Conservation (phyloP, 1,140 invertebrate species). For the Micrasema minimum region DNA sequence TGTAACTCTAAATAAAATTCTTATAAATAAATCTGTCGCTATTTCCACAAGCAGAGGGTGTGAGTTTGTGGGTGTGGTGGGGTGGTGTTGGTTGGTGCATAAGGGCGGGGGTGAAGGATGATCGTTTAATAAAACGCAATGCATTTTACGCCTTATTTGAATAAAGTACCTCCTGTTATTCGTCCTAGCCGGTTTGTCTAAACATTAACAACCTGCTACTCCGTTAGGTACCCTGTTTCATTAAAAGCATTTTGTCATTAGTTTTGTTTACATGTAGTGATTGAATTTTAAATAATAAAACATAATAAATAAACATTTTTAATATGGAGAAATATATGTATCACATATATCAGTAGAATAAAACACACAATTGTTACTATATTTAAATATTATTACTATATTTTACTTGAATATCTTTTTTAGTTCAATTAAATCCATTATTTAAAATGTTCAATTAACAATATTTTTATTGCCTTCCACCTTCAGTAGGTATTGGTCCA, state of each 20-base stretch:
- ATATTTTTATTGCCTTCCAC: too few relatives aligned
- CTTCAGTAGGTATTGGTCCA: too few relatives aligned
- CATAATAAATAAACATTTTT: too few relatives aligned
- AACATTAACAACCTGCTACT: constrained; percentile 34
- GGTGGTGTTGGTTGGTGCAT: not conserved
- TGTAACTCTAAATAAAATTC: constrained; percentile 26
- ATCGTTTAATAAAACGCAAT: constrained; percentile 51
- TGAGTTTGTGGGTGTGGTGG: not conserved
- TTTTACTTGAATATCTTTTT: too few relatives aligned
- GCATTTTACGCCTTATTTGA: constrained; percentile 49
- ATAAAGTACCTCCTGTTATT: constrained; percentile 35
- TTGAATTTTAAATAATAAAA: too few relatives aligned
- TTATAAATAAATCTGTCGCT: constrained; percentile 32
- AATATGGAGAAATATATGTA: too few relatives aligned
- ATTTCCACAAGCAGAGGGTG: constrained; percentile 11
- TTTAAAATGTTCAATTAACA: too few relatives aligned
- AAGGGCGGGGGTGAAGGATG: constrained; percentile 30
- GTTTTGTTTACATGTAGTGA: too few relatives aligned
- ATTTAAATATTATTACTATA: too few relatives aligned
- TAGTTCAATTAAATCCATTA: too few relatives aligned
- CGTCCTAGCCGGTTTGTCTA: constrained; percentile 24
- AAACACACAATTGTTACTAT: too few relatives aligned
- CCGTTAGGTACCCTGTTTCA: constrained; percentile 25
- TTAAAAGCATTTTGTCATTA: constrained; percentile 32
- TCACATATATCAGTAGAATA: too few relatives aligned